These are phyloP conservation scores for Coenobita brevimanus DNA, from an alignment of 1,140 invertebrate species.

Conservation along the genomic window DNA sequence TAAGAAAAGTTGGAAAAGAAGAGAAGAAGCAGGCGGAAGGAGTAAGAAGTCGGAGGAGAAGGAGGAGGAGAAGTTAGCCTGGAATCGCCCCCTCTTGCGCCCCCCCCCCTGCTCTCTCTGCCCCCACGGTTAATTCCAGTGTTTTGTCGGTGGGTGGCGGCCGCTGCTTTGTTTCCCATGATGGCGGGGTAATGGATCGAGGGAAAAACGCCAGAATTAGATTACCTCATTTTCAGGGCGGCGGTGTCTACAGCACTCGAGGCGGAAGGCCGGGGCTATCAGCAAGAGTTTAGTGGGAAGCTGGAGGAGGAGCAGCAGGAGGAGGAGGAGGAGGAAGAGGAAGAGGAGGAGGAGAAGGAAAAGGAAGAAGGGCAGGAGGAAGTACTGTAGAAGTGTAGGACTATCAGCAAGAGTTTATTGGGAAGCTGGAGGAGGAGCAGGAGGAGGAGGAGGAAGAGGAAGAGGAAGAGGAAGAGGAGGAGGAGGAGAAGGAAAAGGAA, in stretches of 20 bases:
- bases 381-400: too few species aligned
- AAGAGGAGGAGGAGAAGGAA: not conserved
- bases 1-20: too few species aligned
- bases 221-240: slow-evolving; percentile 47
- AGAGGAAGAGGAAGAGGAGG: not conserved
- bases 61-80: too few species aligned
- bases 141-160: slow-evolving; percentile 14
- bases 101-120: too few species aligned
- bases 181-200: slow-evolving; percentile 33
- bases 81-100: too few species aligned
- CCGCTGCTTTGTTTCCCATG: slow-evolving; percentile 29
- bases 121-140: slow-evolving; percentile 5
- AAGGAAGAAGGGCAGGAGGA: not conserved
- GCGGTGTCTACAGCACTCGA: slow-evolving; percentile 18
- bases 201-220: slow-evolving; percentile 39
- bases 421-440: not conserved
- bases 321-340: not conserved
- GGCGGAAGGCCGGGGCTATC: not conserved
- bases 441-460: not conserved
- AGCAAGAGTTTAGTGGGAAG: too few species aligned
- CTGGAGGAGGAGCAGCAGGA: not conserved
- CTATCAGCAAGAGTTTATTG: too few species aligned
- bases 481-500: not conserved
- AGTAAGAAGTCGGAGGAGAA: too few species aligned
- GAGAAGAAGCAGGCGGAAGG: too few species aligned